These are phyloP conservation scores for Zaprionus lineosus DNA, from an alignment of 2,888 invertebrate species.

Conservation along the genomic window DNA sequence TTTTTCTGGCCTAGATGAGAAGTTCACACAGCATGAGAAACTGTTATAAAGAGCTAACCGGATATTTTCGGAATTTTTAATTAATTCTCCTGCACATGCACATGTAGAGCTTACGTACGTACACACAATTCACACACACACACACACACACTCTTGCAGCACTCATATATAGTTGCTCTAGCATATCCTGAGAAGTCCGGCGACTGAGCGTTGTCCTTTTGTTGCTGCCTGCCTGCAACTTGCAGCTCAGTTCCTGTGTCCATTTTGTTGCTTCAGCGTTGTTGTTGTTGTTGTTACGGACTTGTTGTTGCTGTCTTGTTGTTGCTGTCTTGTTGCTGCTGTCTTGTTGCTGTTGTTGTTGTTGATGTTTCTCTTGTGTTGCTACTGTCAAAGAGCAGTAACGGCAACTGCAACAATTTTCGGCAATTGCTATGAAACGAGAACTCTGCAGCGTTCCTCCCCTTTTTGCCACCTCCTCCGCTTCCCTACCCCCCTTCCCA, in stretches of 20 bases:
- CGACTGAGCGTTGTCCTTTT: conserved; percentile 57
- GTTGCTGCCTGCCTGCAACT: conserved; percentile 31
- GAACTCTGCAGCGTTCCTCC: conserved; percentile 23
- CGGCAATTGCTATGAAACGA: conserved; percentile 73
- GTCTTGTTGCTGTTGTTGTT: conserved; percentile 18
- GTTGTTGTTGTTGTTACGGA: too few relatives aligned
- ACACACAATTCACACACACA: conserved; percentile 11
- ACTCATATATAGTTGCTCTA: not conserved
- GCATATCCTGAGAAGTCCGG: conserved; percentile 64
- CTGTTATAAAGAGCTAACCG: conserved; percentile 77
- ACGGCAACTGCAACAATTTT: conserved; percentile 68
- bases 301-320: conserved; percentile 17
- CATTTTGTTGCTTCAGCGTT: conserved; percentile 45
- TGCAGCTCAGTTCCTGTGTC: conserved; percentile 51
- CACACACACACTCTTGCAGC: conserved; percentile 8
- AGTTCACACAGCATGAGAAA: conserved; percentile 63
- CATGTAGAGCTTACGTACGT: conserved; percentile 27
- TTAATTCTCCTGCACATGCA: conserved; percentile 66
- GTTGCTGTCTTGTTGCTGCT: conserved; percentile 37
- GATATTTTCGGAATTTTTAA: conserved; percentile 79
- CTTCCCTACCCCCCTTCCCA: not conserved
- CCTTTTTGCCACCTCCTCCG: conserved; percentile 21
- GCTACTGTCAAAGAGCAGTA: conserved; percentile 51
- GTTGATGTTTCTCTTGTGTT: conserved; percentile 17
- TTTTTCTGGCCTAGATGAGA: conserved; percentile 53